phyloP scores from a whole-genome alignment of 2,113 vertebrate genomes.

The Pseudorasbora parva region DNA sequence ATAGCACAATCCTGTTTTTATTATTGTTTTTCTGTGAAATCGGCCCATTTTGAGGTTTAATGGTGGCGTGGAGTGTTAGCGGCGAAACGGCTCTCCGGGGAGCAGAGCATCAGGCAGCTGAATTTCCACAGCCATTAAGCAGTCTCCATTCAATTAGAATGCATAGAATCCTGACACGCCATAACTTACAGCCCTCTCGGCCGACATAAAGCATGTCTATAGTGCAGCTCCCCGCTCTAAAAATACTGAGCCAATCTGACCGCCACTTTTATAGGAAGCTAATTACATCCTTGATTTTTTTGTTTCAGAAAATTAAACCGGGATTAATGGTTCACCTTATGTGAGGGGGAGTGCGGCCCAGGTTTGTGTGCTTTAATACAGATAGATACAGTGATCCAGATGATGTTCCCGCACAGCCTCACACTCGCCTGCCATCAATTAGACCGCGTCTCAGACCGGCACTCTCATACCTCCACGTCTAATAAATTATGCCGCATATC shows the following conservation, averaged over 20 bases:
- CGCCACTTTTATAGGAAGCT: slow-evolving; percentile 68
- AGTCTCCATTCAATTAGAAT: slow-evolving; percentile 83
- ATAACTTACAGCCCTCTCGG: slow-evolving; percentile 79
- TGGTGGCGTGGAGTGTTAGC: slow-evolving; percentile 78
- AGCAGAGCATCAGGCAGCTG: slow-evolving; percentile 77
- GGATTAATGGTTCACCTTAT: slow-evolving; percentile 63
- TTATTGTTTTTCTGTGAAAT: slow-evolving; percentile 79
- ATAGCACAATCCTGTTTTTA: slow-evolving; percentile 72
- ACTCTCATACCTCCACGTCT: slow-evolving; percentile 84
- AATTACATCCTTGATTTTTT: slow-evolving; percentile 68
- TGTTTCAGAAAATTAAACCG: slow-evolving; percentile 64
- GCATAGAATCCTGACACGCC: slow-evolving; percentile 81
- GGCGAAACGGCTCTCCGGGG: slow-evolving; percentile 73
- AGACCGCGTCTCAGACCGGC: slow-evolving; percentile 83
- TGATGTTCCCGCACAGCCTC: slow-evolving; percentile 33
- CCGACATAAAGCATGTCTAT: slow-evolving; percentile 73
- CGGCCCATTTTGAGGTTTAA: slow-evolving; percentile 79
- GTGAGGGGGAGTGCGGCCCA: slow-evolving; percentile 42
- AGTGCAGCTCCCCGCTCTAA: slow-evolving; percentile 66
- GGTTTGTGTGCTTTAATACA: slow-evolving; percentile 54
- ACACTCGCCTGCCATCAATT: slow-evolving; percentile 81
- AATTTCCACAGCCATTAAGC: slow-evolving; percentile 80
- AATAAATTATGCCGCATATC: slow-evolving; percentile 89
- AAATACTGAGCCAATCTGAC: slow-evolving; percentile 71
- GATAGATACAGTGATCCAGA: slow-evolving; percentile 54